Conservation (phyloP, 1,140 invertebrate species). For the Melanaphis sacchari region DNA sequence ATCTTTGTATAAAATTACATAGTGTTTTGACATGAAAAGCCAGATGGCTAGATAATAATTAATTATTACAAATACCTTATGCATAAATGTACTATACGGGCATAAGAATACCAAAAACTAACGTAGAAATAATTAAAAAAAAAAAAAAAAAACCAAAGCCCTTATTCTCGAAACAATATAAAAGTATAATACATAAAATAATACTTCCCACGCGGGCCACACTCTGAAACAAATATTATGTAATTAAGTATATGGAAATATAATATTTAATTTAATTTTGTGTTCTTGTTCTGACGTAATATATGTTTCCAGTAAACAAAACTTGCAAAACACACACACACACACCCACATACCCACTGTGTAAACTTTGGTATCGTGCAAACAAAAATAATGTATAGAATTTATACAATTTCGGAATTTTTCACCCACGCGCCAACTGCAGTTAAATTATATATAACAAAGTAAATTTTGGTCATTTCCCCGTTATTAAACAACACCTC, state of each 20-base stretch:
- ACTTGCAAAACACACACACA: background rate
- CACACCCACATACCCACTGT: background rate
- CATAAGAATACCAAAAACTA: background rate
- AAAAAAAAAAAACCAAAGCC: background rate
- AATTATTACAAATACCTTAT: background rate
- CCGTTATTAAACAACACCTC: background rate
- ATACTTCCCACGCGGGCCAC: background rate
- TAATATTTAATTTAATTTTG: conserved; percentile 5
- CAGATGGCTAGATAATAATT: background rate
- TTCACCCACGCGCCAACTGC: background rate
- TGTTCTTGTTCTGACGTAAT: background rate
- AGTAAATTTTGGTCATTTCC: background rate
- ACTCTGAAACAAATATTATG: background rate
- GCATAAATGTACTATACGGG: background rate
- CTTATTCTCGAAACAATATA: background rate
- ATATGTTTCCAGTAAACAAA: background rate
- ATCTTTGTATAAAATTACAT: background rate
- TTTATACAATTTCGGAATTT: background rate
- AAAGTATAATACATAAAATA: background rate
- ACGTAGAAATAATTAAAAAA: background rate
- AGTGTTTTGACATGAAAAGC: background rate
- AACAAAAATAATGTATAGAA: background rate
- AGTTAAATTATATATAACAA: background rate
- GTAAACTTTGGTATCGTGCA: background rate
- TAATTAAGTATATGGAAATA: background rate